phyloP scores from a whole-genome alignment of 2,797 vertebrate species.

The Brachymystax lenok region DNA sequence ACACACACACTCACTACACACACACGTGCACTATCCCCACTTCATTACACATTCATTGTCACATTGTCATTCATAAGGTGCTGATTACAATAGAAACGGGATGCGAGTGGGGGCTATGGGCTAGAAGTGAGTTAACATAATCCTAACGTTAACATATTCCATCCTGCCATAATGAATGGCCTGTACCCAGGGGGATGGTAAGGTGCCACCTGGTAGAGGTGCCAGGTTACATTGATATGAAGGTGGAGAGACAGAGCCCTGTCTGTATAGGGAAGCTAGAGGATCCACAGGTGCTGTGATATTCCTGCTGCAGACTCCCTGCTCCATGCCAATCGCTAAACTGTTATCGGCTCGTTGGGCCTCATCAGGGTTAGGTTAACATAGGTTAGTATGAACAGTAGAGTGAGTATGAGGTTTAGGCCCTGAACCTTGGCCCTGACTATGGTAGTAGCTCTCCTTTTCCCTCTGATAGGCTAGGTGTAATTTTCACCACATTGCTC shows the following conservation, averaged over 20 bases:
- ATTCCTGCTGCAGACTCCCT: slow-evolving; percentile 2
- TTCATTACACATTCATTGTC: slow-evolving; percentile 53
- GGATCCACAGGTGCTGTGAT: slow-evolving; percentile 56
- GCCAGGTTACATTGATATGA: slow-evolving; percentile 64
- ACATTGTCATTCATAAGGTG: slow-evolving; percentile 58
- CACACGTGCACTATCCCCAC: neutral
- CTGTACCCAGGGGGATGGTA: slow-evolving; percentile 42
- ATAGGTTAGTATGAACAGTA: neutral
- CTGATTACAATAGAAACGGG: slow-evolving; percentile 54
- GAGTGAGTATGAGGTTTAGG: neutral
- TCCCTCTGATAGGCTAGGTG: neutral
- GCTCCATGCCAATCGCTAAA: slow-evolving; percentile 1
- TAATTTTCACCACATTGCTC: neutral
- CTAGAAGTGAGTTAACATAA: slow-evolving; percentile 55
- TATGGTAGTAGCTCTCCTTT: neutral
- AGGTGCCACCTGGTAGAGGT: slow-evolving; percentile 52
- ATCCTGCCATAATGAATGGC: slow-evolving; percentile 60
- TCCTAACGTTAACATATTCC: slow-evolving; percentile 64
- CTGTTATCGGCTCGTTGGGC: neutral
- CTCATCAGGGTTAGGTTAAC: neutral
- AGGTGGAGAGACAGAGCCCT: slow-evolving; percentile 32
- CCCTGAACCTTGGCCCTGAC: neutral
- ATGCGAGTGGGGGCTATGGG: neutral
- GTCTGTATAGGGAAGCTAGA: slow-evolving; percentile 45
- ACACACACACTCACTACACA: neutral